Evolutionary conservation across 2,113 vertebrate genomes (phyloP).

Genomic region (Nyctereutes procyonoides): DNA sequence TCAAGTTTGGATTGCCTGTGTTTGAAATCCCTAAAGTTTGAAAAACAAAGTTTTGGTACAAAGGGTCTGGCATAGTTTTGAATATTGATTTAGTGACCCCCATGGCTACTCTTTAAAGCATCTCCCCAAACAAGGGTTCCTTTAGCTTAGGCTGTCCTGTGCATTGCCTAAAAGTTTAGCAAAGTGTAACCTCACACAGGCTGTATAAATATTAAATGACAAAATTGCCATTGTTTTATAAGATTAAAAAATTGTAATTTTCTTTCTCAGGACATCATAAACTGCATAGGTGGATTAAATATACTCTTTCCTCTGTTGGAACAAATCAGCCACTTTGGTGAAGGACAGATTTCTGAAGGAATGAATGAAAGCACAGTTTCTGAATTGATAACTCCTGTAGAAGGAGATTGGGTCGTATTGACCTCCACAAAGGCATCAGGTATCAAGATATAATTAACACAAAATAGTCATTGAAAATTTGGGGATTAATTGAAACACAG

Average conservation of each 20-base stretch:
- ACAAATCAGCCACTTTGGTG: constrained; percentile 90
- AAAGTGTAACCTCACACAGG: neutral
- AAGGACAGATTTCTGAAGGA: constrained; percentile 85
- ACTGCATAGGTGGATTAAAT: constrained; percentile 95
- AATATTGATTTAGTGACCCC: neutral
- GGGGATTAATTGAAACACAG: constrained; percentile 37
- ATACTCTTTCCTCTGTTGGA: constrained; percentile 95
- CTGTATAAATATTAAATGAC: neutral
- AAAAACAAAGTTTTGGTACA: neutral
- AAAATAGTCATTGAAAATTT: constrained; percentile 36
- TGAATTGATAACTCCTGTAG: constrained; percentile 90
- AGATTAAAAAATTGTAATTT: neutral
- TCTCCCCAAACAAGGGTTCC: neutral
- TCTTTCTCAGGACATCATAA: constrained; percentile 94
- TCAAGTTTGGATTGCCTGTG: neutral
- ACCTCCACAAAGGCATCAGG: constrained; percentile 96
- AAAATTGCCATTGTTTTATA: constrained; percentile 27
- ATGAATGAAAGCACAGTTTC: constrained; percentile 88
- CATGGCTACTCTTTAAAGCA: neutral
- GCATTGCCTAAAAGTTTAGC: constrained; percentile 19
- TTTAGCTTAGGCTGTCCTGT: neutral
- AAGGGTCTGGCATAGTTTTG: neutral
- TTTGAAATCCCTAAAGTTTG: constrained; percentile 25
- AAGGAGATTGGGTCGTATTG: constrained; percentile 94
- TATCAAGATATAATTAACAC: constrained; percentile 76